A percentile compares a stretch with the other conserved stretches of the same genome.
phyloP scores from a whole-genome alignment of 2,113 vertebrate species.

The Leuciscus idus region DNA sequence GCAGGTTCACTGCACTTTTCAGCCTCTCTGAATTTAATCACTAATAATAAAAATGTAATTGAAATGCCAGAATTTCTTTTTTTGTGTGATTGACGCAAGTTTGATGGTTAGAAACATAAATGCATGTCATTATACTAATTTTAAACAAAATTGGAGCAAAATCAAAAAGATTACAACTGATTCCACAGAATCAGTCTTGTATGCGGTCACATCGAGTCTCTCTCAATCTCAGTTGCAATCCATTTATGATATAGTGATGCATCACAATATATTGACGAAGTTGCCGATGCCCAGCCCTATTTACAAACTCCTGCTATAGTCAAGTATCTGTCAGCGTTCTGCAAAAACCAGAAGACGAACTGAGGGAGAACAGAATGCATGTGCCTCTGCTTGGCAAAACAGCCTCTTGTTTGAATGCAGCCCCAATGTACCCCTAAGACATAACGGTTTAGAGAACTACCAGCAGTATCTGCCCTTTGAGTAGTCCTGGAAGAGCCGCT shows the following conservation, averaged over 20 bases:
- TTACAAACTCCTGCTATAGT: neutral
- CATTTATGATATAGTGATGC: neutral
- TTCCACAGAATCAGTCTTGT: neutral
- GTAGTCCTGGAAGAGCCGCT: constrained; percentile 43
- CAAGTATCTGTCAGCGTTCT: neutral
- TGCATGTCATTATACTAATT: neutral
- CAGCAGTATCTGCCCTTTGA: constrained; percentile 20
- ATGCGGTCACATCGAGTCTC: neutral
- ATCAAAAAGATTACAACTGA: neutral
- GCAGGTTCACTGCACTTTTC: neutral
- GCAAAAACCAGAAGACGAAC: neutral
- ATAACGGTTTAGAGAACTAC: neutral
- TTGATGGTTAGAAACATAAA: neutral
- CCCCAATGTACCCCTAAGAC: constrained; percentile 45
- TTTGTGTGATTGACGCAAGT: neutral
- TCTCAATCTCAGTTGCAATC: neutral
- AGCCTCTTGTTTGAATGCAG: constrained; percentile 57
- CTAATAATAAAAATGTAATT: neutral
- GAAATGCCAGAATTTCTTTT: neutral
- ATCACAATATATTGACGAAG: neutral
- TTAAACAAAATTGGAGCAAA: neutral
- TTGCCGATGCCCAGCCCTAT: neutral
- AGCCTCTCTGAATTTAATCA: neutral
- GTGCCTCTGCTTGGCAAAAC: constrained; percentile 53
- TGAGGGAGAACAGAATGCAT: constrained; percentile 50